A percentile compares a stretch with the other conserved stretches of the same genome.
Conservation (phyloP, 1,140 invertebrate species). For the Holotrichia oblita region DNA sequence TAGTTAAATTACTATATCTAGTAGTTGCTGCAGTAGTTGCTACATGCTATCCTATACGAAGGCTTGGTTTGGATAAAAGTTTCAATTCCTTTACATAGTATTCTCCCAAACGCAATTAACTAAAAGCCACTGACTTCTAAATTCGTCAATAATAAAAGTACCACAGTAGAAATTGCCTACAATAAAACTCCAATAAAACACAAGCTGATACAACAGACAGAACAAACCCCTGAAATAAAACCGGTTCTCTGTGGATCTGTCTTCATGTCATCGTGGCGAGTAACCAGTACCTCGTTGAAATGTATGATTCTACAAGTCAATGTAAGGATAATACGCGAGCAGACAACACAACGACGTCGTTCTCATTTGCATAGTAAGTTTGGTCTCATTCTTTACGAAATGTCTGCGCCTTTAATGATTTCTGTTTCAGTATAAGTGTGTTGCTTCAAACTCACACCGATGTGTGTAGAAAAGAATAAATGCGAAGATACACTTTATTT, state of each 20-base stretch:
- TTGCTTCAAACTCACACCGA: not conserved
- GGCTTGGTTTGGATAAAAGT: no score
- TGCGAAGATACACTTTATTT: no score
- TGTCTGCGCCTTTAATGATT: constrained; percentile 12
- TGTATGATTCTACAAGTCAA: constrained; percentile 27
- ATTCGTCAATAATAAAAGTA: constrained; percentile 4
- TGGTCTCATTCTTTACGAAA: not conserved
- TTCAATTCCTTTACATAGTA: not conserved
- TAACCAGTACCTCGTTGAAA: constrained; percentile 13
- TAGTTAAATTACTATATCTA: no score
- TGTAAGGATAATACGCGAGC: constrained; percentile 22
- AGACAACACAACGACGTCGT: not conserved
- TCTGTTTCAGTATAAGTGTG: not conserved
- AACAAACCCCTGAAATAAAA: not conserved
- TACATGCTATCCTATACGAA: no score
- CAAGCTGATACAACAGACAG: not conserved
- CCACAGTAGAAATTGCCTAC: not conserved
- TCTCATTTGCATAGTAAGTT: constrained; percentile 10
- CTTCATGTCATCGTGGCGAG: not conserved
- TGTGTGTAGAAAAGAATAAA: no score
- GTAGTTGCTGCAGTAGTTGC: no score
- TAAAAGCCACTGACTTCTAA: constrained; percentile 3
- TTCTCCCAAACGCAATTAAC: not conserved
- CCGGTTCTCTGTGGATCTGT: not conserved
- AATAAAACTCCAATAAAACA: constrained; percentile 8